Evolutionary conservation across 2,113 vertebrate genomes (phyloP), one percentile per base, ranked within the genome.

Genomic region (Tonatia bakeri): DNA sequence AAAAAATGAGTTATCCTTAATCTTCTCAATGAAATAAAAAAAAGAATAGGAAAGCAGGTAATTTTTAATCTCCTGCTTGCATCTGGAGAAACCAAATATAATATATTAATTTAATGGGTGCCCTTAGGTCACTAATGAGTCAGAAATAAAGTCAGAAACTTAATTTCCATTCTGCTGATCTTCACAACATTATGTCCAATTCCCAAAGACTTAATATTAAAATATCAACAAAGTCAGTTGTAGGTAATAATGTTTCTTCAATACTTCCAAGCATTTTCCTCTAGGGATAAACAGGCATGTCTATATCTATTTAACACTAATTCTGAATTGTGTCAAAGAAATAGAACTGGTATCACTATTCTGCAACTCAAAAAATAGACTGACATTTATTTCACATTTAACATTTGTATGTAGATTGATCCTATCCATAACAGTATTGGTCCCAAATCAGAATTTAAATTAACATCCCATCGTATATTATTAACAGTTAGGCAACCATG

Each of bases 81-180:
- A 93, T 75, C 89, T 81, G 6, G 82, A 95, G 72, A 93, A 96
- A 94, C 0, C 33, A 82, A 96, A 90, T 80, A 80, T 52, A 90
- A 87, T 73, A 82, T 86, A 90, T 80, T 96, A 93, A 96, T 96
- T 91, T 87, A 87, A 69, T 84, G 47, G 19, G 65, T 79, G 56
- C 79, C 89, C 90, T 65, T 56, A 84, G 91, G 94, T 94, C 65
- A 59, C 36, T 94, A 95, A 97, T 80, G 87, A 95, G 92, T 94
- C 79, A 87, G 87, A 94, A 90, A 91, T 84, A 59, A 95, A 96
- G 83, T 93, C 69, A 65, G 87, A 90, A 95, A 95, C 56, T 87
- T 94, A 94, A 96, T 97, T 96, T 97, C 75, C 54, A 91, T 83
- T 94, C 69, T 67, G 54, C 69, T 90, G 89, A 94, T 96, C 96